phyloP scores from a whole-genome alignment of 2,888 invertebrate genomes.

The Drosophila nigritarsus region DNA sequence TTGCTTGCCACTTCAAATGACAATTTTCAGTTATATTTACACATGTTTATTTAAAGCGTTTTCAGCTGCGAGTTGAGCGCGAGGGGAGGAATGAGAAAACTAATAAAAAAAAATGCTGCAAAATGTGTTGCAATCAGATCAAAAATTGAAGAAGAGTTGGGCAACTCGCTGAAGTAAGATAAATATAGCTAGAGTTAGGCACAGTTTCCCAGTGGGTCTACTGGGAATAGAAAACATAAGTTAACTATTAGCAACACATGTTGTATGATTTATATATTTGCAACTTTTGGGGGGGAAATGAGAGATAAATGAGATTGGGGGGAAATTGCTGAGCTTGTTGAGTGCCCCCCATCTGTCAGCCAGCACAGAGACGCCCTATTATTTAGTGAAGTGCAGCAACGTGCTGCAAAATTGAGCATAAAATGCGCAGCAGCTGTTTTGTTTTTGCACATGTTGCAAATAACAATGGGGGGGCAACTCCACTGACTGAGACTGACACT shows the following conservation, averaged over 20 bases:
- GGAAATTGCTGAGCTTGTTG: constrained; percentile 12
- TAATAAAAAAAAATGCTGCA: too few relatives aligned
- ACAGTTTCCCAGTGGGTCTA: not conserved
- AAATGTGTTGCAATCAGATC: too few relatives aligned
- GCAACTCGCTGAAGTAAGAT: not conserved
- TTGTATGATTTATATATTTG: not conserved
- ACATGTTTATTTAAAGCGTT: constrained; percentile 52
- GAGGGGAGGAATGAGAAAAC: not conserved
- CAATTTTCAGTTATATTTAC: constrained; percentile 22
- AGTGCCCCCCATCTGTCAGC: constrained; percentile 12
- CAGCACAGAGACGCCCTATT: constrained; percentile 68
- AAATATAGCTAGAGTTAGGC: not conserved
- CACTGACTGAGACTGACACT: not conserved
- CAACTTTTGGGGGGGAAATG: not conserved
- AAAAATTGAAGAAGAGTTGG: not conserved
- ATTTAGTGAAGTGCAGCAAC: constrained; percentile 72
- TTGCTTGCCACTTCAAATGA: constrained; percentile 19
- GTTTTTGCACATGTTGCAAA: constrained; percentile 55
- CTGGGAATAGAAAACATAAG: not conserved
- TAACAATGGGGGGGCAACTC: not conserved
- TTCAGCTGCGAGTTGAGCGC: constrained; percentile 24
- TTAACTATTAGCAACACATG: not conserved
- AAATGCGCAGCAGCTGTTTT: constrained; percentile 38
- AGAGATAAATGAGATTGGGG: constrained; percentile 15
- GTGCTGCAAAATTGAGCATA: constrained; percentile 44